These are phyloP conservation scores for Mesoclemmys tuberculata DNA, from an alignment of 2,113 vertebrate species.

Conservation along the genomic window DNA sequence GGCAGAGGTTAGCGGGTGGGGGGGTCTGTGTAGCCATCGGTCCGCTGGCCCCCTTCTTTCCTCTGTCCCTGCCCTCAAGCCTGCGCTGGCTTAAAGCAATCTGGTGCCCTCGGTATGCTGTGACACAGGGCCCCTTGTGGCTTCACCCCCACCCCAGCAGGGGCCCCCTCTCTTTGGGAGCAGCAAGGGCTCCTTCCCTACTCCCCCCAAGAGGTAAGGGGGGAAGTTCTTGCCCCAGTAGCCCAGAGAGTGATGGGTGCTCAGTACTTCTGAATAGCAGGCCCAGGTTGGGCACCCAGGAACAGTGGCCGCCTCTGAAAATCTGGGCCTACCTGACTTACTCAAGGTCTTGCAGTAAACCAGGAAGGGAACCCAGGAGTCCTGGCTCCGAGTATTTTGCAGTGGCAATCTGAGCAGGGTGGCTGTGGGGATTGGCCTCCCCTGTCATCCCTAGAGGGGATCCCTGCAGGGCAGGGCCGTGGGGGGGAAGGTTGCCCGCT, in stretches of 20 bases:
- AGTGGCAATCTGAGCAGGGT: no score
- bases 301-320: not conserved
- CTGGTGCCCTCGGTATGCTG: not conserved
- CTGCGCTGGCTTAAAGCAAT: not conserved
- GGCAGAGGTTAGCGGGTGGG: not conserved
- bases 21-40: not conserved
- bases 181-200: no score
- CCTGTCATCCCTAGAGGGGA: not conserved
- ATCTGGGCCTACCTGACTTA: no score
- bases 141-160: not conserved
- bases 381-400: not conserved
- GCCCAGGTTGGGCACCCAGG: not conserved
- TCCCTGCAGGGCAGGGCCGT: not conserved
- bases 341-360: not conserved
- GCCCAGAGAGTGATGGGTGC: not conserved
- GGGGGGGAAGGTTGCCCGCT: not conserved
- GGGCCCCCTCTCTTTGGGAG: not conserved
- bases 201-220: no score
- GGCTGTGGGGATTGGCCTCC: not conserved
- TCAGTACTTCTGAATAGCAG: not conserved
- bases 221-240: not conserved
- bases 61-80: not conserved
- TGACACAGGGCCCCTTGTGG: no score
- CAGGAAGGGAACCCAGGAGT: not conserved
- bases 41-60: not conserved